A percentile compares a stretch with the other conserved stretches of the same genome.
phyloP scores from a whole-genome alignment of 2,888 invertebrate genomes.

The Brachylomia viminalis region DNA sequence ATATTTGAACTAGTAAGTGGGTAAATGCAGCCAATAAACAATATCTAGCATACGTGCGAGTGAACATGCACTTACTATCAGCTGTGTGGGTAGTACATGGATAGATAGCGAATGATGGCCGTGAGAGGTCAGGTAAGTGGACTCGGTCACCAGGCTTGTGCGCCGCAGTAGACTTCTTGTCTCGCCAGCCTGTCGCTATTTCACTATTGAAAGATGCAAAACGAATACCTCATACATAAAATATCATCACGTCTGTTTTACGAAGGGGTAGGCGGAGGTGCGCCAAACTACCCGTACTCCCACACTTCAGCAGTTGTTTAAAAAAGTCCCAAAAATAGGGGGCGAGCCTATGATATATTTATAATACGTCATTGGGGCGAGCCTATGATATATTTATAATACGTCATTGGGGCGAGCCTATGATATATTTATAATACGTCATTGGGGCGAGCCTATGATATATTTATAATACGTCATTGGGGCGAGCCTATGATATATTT shows the following conservation, averaged over 20 bases:
- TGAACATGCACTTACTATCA: conserved; percentile 38
- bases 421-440: too few species aligned
- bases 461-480: too few species aligned
- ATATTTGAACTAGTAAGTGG: conserved; percentile 5
- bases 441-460: too few species aligned
- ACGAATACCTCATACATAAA: background rate
- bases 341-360: background rate
- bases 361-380: too few species aligned
- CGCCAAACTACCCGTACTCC: background rate
- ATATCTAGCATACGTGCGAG: conserved; percentile 36
- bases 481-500: too few species aligned
- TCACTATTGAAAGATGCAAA: background rate
- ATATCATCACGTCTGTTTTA: too few species aligned
- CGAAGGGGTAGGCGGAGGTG: background rate
- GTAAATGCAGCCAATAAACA: conserved; percentile 22
- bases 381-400: too few species aligned
- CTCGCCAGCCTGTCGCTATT: background rate
- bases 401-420: too few species aligned
- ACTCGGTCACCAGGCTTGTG: background rate
- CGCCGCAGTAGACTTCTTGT: background rate
- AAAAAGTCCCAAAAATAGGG: background rate
- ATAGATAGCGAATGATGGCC: background rate
- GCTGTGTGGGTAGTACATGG: background rate
- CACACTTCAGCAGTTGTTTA: background rate
- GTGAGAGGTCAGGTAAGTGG: background rate